Conservation (phyloP, 2,113 vertebrate genomes). For the Eublepharis macularius region DNA sequence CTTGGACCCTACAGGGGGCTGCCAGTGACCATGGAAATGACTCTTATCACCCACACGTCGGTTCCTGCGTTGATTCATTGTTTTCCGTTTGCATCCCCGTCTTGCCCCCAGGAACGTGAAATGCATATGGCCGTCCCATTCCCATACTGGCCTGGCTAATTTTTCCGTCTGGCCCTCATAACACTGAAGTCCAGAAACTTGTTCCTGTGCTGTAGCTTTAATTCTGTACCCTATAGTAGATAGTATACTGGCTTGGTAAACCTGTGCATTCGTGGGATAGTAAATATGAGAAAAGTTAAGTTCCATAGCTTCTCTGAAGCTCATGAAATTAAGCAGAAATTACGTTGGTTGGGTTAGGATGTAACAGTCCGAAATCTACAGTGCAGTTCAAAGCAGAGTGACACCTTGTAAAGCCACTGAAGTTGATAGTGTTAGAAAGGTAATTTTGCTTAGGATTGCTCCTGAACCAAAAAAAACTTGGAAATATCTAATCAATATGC, state of each 20-base stretch:
- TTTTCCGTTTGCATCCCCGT: not conserved
- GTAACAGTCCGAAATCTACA: no score
- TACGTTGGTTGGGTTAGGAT: not conserved
- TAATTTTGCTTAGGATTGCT: no score
- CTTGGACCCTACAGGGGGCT: not conserved
- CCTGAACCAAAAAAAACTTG: no score
- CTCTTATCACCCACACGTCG: no score
- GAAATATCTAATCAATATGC: no score
- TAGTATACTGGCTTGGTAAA: not conserved
- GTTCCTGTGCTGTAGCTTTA: not conserved
- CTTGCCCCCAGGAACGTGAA: not conserved
- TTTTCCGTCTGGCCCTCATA: not conserved
- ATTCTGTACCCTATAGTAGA: not conserved
- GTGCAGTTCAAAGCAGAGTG: not conserved
- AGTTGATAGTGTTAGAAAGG: no score
- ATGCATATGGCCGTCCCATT: not conserved
- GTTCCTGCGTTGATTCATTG: not conserved
- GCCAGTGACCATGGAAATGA: no score
- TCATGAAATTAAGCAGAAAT: not conserved
- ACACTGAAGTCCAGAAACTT: not conserved
- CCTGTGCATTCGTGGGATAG: not conserved
- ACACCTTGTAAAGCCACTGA: no score
- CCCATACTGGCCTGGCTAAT: not conserved
- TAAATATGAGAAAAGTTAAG: not conserved
- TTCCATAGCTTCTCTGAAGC: not conserved